Evolutionary conservation across 2,797 vertebrate genomes (phyloP).

Genomic region (Xenentodon cancila): DNA sequence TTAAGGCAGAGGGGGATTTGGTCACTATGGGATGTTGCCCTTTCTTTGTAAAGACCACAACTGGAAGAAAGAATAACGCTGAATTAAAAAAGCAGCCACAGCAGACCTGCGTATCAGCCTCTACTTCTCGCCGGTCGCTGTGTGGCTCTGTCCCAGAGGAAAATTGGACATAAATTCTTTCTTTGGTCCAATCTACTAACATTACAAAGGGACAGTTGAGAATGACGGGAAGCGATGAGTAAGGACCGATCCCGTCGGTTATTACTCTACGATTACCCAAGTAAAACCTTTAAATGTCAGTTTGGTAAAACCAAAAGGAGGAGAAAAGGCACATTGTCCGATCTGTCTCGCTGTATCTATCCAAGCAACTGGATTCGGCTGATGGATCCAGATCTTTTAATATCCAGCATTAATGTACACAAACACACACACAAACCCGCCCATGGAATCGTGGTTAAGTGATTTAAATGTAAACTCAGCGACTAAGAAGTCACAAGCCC

Average conservation of each 20-base stretch:
- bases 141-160: background rate
- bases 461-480: no score
- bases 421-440: no score
- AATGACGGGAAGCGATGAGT: background rate
- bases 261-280: no score
- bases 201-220: conserved; percentile 31
- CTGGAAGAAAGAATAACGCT: conserved; percentile 19
- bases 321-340: no score
- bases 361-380: no score
- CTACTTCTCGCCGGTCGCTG: conserved; percentile 10
- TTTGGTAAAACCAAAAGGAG: no score
- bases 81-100: conserved; percentile 20
- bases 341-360: no score
- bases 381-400: no score
- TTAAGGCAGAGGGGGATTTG: conserved; percentile 36
- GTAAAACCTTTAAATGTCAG: no score
- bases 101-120: conserved; percentile 2
- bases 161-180: conserved; percentile 19
- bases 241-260: conserved; percentile 7
- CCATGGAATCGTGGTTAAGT: no score
- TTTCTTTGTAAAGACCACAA: conserved; percentile 25
- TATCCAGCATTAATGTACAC: no score
- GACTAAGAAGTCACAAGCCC: no score
- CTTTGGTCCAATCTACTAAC: conserved; percentile 27
- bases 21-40: conserved; percentile 45